Evolutionary conservation across 2,113 vertebrate genomes (phyloP).

Genomic region (Pelobates fuscus): DNA sequence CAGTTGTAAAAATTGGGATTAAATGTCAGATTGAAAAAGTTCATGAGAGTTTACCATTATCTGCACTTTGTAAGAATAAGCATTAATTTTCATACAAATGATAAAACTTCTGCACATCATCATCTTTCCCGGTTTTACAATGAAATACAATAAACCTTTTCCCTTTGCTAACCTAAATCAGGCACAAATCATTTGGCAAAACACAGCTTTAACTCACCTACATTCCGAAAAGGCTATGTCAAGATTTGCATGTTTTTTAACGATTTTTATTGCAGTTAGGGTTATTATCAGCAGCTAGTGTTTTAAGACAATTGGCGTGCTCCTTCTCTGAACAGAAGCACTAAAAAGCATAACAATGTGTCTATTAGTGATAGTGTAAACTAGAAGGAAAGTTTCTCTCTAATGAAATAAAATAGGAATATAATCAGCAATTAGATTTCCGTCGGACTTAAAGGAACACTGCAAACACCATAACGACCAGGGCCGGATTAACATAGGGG

Average conservation of each 20-base stretch:
- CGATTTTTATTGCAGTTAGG: too few relatives aligned
- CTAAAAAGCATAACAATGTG: too few relatives aligned
- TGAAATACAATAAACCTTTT: slow-evolving; percentile 51
- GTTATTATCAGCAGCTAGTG: too few relatives aligned
- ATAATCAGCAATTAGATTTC: too few relatives aligned
- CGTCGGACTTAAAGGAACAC: too few relatives aligned
- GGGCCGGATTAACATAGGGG: too few relatives aligned
- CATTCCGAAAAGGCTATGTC: slow-evolving; percentile 33
- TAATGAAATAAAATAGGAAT: too few relatives aligned
- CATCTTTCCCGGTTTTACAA: slow-evolving; percentile 17
- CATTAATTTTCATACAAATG: slow-evolving; percentile 40
- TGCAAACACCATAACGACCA: too few relatives aligned
- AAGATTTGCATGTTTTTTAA: slow-evolving; percentile 38
- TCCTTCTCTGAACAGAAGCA: too few relatives aligned
- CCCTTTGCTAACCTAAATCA: slow-evolving; percentile 47
- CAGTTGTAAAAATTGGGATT: slow-evolving; percentile 50
- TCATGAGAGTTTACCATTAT: slow-evolving; percentile 48
- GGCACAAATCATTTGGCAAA: slow-evolving; percentile 45
- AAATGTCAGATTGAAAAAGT: slow-evolving; percentile 51
- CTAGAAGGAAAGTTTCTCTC: too few relatives aligned
- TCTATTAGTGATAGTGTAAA: too few relatives aligned
- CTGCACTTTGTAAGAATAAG: slow-evolving; percentile 49
- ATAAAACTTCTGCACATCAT: slow-evolving; percentile 39
- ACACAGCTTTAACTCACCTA: slow-evolving; percentile 41
- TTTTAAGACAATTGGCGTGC: too few relatives aligned